Evolutionary conservation across 1,140 invertebrate species (phyloP).

Genomic region (Calosoma granatense): DNA sequence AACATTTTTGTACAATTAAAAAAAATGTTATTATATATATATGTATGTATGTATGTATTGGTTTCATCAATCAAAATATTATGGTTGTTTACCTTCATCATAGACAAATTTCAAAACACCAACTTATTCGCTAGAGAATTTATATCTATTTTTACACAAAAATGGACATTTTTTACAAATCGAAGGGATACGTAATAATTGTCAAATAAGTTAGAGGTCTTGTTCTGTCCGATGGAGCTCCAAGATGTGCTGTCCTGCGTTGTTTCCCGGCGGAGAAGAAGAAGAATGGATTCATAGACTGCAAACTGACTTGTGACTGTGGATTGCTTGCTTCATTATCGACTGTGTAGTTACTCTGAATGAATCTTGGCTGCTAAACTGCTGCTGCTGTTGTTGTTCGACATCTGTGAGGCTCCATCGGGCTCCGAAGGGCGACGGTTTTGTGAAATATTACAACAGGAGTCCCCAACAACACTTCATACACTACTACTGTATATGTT

Average conservation of each 20-base stretch:
- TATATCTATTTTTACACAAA: constrained; percentile 37
- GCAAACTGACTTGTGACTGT: constrained; percentile 11
- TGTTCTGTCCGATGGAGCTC: constrained; percentile 16
- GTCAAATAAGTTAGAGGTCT: constrained; percentile 20
- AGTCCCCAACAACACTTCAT: background rate
- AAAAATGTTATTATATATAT: too few species aligned
- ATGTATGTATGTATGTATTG: too few species aligned
- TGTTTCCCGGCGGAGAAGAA: constrained; percentile 10
- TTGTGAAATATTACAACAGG: constrained; percentile 7
- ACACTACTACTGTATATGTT: constrained; percentile 4
- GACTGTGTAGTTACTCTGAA: too few species aligned
- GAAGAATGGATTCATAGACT: background rate
- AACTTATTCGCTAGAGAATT: constrained; percentile 36
- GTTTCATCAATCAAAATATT: too few species aligned
- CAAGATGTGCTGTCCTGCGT: constrained; percentile 12
- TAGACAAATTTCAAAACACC: constrained; percentile 12
- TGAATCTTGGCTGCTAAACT: background rate
- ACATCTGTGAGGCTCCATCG: background rate
- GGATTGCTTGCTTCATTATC: constrained; percentile 22
- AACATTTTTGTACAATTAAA: constrained; percentile 14
- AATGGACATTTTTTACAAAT: constrained; percentile 37
- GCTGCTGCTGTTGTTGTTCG: background rate
- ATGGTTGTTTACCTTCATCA: too few species aligned
- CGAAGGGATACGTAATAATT: constrained; percentile 26
- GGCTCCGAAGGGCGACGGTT: background rate